A percentile compares a stretch with the other conserved stretches of the same genome.
phyloP scores from a whole-genome alignment of 1,140 invertebrate genomes.

The Aphelenchoides besseyi region DNA sequence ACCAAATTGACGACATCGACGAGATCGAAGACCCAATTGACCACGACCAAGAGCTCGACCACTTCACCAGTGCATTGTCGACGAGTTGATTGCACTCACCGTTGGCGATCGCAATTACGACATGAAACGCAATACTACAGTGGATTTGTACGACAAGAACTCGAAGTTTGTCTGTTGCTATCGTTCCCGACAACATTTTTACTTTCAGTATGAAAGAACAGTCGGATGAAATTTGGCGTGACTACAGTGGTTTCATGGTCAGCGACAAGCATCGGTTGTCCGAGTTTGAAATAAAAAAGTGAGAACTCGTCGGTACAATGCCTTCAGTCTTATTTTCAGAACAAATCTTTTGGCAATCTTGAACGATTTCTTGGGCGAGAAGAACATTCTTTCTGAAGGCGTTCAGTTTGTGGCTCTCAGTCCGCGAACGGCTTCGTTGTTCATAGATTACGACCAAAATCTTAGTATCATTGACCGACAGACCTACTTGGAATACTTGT shows the following conservation, averaged over 20 bases:
- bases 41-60: no score
- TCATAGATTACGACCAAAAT: constrained; percentile 33
- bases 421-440: constrained; percentile 14
- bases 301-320: background rate
- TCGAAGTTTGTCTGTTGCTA: constrained; percentile 26
- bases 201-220: constrained; percentile 30
- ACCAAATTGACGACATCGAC: no score
- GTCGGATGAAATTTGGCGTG: constrained; percentile 41
- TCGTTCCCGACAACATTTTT: constrained; percentile 13
- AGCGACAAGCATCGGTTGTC: constrained; percentile 36
- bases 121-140: constrained; percentile 40
- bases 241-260: constrained; percentile 44
- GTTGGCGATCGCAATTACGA: constrained; percentile 44
- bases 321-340: constrained; percentile 28
- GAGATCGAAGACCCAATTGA: no score
- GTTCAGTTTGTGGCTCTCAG: constrained; percentile 4
- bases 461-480: constrained; percentile 27
- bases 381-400: constrained; percentile 17
- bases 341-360: constrained; percentile 22
- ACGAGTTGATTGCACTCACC: constrained; percentile 34
- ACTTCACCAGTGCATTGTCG: constrained; percentile 44
- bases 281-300: constrained; percentile 42
- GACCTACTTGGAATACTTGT: constrained; percentile 40
- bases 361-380: background rate
- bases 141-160: constrained; percentile 42